Evolutionary conservation across 2,797 vertebrate genomes (phyloP), one percentile per base, ranked within the genome.

Genomic region (Sebastes hopkinsi): DNA sequence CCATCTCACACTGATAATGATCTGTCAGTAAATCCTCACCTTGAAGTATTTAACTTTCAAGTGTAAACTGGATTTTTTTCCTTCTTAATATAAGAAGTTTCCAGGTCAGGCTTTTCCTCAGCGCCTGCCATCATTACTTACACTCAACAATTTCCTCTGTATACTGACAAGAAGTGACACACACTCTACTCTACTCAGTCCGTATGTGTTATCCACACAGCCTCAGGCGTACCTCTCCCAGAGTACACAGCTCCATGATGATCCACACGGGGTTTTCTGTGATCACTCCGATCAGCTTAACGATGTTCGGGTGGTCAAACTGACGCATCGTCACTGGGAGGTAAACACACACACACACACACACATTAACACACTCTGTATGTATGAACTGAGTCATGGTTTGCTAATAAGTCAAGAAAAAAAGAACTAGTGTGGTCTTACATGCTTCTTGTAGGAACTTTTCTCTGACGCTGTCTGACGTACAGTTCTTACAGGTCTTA

Each of bases 211-310:
- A 74, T 54, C 32, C 13, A 64, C 62, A 16, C 62, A 38, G 22
- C 36, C 10, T n/a, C 10, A 25, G 16, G 2, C 32, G 1, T 82
- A 95, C 94, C 93, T 95, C 94, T 87, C 94, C 93, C 0, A 94
- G 92, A 29, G 93, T 94, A 16, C 99, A 99, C 32, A 99, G 97
- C 95, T 99, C 99, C 99, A 99, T 99, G 95, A 99, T 98, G 92
- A 99, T 99, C 99, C 99, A 99, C 56, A 99, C 98, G 0, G 99
- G 99, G 87, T 98, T 99, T 91, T 99, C 98, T 4, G 99, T 99
- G 88, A 99, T 99, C 54, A 99, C 98, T 0, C 99, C 99, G 2
- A 99, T 98, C 91, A 99, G 94, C 91, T 99, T 99, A 36, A 99
- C 97, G 0, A 99, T 99, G 90, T 99, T 97, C 2, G 98, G 98